Conservation (phyloP, 2,797 vertebrate genomes). For the Acropternis orthonyx region DNA sequence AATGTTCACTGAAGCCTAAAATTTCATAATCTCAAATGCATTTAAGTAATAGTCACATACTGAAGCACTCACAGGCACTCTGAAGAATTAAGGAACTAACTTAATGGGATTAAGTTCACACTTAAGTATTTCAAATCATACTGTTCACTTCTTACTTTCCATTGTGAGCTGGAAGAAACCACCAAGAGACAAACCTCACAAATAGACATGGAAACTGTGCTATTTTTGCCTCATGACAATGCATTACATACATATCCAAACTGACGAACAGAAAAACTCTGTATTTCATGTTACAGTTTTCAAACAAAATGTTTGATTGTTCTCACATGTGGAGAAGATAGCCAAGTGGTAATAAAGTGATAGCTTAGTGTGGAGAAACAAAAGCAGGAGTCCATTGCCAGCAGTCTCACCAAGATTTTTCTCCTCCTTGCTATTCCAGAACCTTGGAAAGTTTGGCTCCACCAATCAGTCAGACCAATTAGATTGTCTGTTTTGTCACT, state of each 20-base stretch:
- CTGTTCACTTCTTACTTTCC: background rate
- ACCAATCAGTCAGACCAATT: background rate
- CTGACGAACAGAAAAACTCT: background rate
- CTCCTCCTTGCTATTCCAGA: background rate
- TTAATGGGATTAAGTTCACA: background rate
- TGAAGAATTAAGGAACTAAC: background rate
- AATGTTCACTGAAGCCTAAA: background rate
- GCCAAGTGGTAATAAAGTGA: background rate
- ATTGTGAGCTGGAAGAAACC: background rate
- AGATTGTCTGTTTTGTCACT: background rate
- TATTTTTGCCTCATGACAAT: background rate
- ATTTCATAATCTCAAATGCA: background rate
- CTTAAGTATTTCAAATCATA: background rate
- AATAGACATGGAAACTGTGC: background rate
- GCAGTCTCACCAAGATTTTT: background rate
- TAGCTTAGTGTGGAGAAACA: background rate
- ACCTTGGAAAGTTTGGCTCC: background rate
- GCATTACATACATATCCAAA: background rate
- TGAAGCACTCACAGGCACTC: background rate
- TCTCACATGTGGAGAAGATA: background rate
- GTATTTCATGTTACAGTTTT: background rate
- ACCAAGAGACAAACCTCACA: background rate
- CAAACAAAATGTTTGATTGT: background rate
- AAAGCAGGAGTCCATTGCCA: background rate
- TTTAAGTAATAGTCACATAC: background rate